Conservation (phyloP, 2,113 vertebrate genomes). For the Paraplagusia blochii region DNA sequence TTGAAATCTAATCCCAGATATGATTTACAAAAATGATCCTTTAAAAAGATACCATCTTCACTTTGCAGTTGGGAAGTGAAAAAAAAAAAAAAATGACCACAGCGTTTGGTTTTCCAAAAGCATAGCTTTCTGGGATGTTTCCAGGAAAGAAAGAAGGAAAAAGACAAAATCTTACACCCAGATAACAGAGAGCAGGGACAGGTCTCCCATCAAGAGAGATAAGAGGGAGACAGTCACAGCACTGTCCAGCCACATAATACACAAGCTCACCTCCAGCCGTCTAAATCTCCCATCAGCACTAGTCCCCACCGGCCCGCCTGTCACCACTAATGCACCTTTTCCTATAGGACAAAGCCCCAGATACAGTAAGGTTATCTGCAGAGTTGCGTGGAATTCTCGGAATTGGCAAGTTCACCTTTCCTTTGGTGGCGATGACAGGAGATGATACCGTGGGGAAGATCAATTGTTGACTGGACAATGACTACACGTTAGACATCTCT, state of each 20-base stretch:
- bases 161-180: conserved; percentile 30
- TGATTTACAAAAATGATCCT: conserved; percentile 41
- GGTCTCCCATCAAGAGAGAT: conserved; percentile 66
- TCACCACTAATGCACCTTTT: conserved; percentile 79
- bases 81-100: conserved; percentile 10
- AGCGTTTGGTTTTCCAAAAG: conserved; percentile 7
- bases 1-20: conserved; percentile 50
- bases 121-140: conserved; percentile 53
- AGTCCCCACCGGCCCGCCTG: conserved; percentile 68
- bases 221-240: conserved; percentile 75
- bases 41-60: conserved; percentile 43
- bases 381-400: conserved; percentile 73
- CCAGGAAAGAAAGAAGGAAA: conserved; percentile 62
- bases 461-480: conserved; percentile 53
- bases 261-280: conserved; percentile 67
- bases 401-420: conserved; percentile 81
- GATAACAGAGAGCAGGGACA: conserved; percentile 62
- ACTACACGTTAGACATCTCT: conserved; percentile 29
- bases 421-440: conserved; percentile 72
- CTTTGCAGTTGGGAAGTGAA: conserved; percentile 18
- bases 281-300: conserved; percentile 65
- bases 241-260: conserved; percentile 74
- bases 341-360: conserved; percentile 65
- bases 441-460: conserved; percentile 67
- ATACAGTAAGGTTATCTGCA: conserved; percentile 76